phyloP scores from a whole-genome alignment of 2,113 vertebrate genomes.

The Takifugu flavidus region DNA sequence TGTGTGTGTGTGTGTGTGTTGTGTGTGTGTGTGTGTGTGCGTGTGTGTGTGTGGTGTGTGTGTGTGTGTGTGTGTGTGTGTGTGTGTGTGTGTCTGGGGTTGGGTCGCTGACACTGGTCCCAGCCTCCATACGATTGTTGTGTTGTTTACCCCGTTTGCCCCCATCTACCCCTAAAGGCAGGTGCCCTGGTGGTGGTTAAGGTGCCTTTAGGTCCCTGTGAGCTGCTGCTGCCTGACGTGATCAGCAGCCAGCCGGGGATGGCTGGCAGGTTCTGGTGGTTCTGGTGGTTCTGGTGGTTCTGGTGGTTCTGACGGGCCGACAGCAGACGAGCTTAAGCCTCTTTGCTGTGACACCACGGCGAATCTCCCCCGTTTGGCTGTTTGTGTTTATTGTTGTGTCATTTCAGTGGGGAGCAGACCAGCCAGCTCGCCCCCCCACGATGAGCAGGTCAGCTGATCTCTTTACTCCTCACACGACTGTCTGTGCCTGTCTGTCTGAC shows the following conservation, averaged over 20 bases:
- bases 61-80: too few relatives aligned
- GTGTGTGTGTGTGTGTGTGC: too few relatives aligned
- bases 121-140: too few relatives aligned
- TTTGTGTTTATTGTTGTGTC: slow-evolving; percentile 8
- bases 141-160: too few relatives aligned
- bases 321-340: slow-evolving; percentile 33
- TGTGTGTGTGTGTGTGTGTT: too few relatives aligned
- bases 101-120: slow-evolving; percentile 7
- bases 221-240: slow-evolving; percentile 18
- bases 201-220: not conserved
- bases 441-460: slow-evolving; percentile 72
- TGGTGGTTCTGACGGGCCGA: slow-evolving; percentile 12
- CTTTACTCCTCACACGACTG: not conserved
- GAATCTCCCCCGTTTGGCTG: not conserved
- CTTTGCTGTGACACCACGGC: slow-evolving; percentile 27
- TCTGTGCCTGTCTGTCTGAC: not conserved
- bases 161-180: too few relatives aligned
- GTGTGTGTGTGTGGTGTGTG: too few relatives aligned
- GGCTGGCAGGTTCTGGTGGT: slow-evolving; percentile 30
- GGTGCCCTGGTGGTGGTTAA: not conserved
- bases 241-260: slow-evolving; percentile 19
- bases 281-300: slow-evolving; percentile 17
- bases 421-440: slow-evolving; percentile 61
- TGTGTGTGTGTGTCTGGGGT: too few relatives aligned
- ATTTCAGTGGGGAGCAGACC: slow-evolving; percentile 70